A percentile compares a stretch with the other conserved stretches of the same genome.
Evolutionary conservation across 2,888 invertebrate species (phyloP).

Genomic region (Cremastinae sp.): DNA sequence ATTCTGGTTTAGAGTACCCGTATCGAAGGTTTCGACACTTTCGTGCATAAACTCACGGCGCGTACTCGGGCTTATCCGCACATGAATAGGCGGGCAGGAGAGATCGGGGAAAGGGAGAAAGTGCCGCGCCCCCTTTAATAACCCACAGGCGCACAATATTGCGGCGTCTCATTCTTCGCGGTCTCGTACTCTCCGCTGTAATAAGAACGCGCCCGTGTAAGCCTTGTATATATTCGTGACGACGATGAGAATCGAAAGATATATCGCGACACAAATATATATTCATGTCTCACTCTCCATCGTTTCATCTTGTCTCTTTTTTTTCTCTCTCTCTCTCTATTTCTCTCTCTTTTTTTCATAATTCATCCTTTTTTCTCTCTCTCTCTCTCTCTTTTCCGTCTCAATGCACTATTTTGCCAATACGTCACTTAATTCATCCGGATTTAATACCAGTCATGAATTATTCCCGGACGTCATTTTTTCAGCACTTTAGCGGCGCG

Average conservation of each 20-base stretch:
- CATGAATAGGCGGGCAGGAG: constrained; percentile 2
- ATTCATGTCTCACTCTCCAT: not conserved
- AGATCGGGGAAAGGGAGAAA: constrained; percentile 59
- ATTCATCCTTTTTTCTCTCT: not conserved
- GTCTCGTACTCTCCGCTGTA: constrained; percentile 15
- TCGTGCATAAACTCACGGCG: constrained; percentile 15
- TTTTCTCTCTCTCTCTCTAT: not conserved
- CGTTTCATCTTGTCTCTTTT: not conserved
- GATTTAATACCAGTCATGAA: constrained; percentile 41
- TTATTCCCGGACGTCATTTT: not conserved
- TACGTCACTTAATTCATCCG: not conserved
- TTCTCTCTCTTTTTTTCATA: too few relatives aligned
- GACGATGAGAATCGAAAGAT: constrained; percentile 34
- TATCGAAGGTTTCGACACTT: constrained; percentile 12
- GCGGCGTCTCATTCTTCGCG: constrained; percentile 52
- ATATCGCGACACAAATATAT: not conserved
- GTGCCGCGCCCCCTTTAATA: constrained; percentile 62
- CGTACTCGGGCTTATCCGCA: constrained; percentile 6
- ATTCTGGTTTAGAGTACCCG: constrained; percentile 29
- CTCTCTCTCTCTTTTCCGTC: not conserved
- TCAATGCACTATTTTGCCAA: not conserved
- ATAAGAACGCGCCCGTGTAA: constrained; percentile 21
- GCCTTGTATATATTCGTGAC: constrained; percentile 55
- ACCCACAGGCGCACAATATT: constrained; percentile 39
- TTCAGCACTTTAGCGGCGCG: not conserved